Base-by-base conservation (phyloP, 1,140 invertebrate genomes). In the Bathynomus jamesi region DNA sequence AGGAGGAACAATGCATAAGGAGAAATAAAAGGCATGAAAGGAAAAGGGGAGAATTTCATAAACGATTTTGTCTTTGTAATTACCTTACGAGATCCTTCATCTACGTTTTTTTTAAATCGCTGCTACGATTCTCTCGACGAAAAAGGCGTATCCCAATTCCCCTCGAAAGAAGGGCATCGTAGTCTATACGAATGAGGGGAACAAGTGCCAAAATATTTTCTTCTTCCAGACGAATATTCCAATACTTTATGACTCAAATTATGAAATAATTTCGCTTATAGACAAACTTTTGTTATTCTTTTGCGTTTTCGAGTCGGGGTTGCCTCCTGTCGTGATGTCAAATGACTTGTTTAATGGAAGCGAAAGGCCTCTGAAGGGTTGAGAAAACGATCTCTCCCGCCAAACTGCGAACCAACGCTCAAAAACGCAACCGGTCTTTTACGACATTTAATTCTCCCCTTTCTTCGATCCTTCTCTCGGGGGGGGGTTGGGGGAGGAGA, bases 41-140 rank as follows among this genome's bases (percentile, higher is more conserved):
- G 40, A 21, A 53, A n/a, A 53, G 40, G 40, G 40, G 40, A 53
- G 40, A 53, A 53, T 53, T 53, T 53, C 40, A 53, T 53, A 53
- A 53, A 53, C 40, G 40, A 53, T 53, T 53, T 53, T 53, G 40
- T 53, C 40, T 53, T 53, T 53, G 40, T 53, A 53, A 53, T 53
- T 53, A 53, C 40, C 40, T 53, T 53, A 53, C 40, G 40, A 53
- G 40, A 53, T 53, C 40, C 21, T 53, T 53, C 40, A 53, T 53
- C 40, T 53, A 11, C 40, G 40, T 53, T 53, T 53, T n/a, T n/a
- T 53, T 53, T 21, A 53, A 53, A 53, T 53, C 40, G 40, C 40
- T 53, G 11, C 40, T 53, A 11, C 13, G 11, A 17, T 53, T 53
- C 21, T 53, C 21, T 17, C 13, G 40, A 21, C 11, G 21, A 53